Base-by-base conservation (phyloP, 2,797 vertebrate species). In the Acipenser transmontanus region DNA sequence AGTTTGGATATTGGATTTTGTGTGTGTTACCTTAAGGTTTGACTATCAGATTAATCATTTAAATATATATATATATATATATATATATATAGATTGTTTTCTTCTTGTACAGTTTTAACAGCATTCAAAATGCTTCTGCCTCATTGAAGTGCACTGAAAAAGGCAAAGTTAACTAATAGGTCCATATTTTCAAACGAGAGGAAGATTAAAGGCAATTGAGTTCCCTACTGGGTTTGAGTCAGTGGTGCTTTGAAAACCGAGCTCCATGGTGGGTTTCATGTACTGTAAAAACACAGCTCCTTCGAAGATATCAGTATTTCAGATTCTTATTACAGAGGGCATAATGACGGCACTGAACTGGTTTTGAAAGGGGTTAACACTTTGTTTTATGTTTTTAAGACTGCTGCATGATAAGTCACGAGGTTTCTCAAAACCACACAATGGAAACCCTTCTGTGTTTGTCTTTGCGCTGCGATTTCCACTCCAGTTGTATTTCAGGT, bases 261-360 rank as follows among this genome's bases (percentile, higher is more conserved):
- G 80, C 87, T 84, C 87, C 87, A 84, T 78, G 85, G 87, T 85
- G 87, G 82, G 79, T 86, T 88, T 87, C 82, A 86, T 82, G 89
- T 85, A 91, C 86, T 34, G 34, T 84, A 88, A 89, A 90, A 90
- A 90, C 88, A 87, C 85, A 84, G 78, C 87, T 89, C 85, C 83
- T 87, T 87, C 81, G 89, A 80, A 90, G 89, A 91, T 91, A 91
- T 91, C 89, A 89, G 90, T 88, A 87, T 89, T 88, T 89, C 89
- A 91, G 87, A 86, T 84, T 81, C 87, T 91, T 85, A 88, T 89
- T 90, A 90, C 75, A 77, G 81, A 77, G 73, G 84, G 86, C 87
- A 86, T 89, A 88, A 88, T 84, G 85, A 87, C 86, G 88, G 86
- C 86, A 87, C 82, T 81, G 78, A 88, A 88, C 17, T 65, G 51